These are phyloP conservation scores for Eueremaeus valkanovi DNA, from an alignment of 2,888 invertebrate species.

Conservation along the genomic window DNA sequence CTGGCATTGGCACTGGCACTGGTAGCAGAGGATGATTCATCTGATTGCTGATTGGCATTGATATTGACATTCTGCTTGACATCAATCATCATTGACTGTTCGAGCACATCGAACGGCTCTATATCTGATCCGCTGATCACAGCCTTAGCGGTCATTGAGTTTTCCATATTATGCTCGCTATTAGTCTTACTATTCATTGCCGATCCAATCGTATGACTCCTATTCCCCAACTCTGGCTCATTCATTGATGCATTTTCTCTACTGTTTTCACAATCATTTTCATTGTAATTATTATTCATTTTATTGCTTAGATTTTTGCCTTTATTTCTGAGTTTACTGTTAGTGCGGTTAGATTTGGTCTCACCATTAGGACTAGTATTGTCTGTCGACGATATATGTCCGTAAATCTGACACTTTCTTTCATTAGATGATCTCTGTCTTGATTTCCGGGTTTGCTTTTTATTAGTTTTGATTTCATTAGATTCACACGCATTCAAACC, in stretches of 20 bases:
- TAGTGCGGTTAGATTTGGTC: not conserved
- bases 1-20: not conserved
- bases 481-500: not conserved
- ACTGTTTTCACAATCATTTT: not conserved
- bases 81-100: conserved; percentile 23
- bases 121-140: not conserved
- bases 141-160: not conserved
- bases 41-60: not conserved
- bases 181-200: not conserved
- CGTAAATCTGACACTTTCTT: not conserved
- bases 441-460: not conserved
- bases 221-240: not conserved
- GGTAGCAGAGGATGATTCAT: not conserved
- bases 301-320: not conserved
- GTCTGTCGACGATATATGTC: not conserved
- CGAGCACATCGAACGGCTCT: not conserved
- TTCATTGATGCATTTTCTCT: not conserved
- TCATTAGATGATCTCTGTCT: not conserved
- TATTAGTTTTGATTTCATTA: not conserved
- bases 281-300: not conserved
- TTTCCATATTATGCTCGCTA: not conserved
- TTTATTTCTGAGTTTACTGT: not conserved
- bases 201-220: not conserved
- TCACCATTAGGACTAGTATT: not conserved
- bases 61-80: not conserved